These are phyloP conservation scores for Danio tinwini DNA, from an alignment of 2,797 vertebrate species.

Conservation along the genomic window DNA sequence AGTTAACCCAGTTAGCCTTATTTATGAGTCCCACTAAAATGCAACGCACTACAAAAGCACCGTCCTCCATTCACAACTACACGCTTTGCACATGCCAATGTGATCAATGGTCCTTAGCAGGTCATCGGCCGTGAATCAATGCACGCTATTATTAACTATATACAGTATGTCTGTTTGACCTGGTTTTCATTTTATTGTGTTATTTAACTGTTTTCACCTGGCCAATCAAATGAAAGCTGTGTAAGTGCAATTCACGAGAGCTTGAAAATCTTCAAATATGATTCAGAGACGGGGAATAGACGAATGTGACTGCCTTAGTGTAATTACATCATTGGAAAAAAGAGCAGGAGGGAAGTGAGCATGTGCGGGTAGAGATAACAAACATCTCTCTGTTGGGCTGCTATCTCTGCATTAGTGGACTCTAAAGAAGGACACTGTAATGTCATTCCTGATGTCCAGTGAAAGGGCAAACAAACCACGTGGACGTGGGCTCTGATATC, in stretches of 20 bases:
- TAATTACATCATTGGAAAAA: constrained; percentile 50
- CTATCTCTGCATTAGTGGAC: constrained; percentile 26
- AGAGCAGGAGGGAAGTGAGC: constrained; percentile 27
- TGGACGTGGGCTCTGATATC: not conserved
- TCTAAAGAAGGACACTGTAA: constrained; percentile 27
- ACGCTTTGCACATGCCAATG: constrained; percentile 8
- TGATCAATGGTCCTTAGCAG: constrained; percentile 49
- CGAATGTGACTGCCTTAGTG: constrained; percentile 14
- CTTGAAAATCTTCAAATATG: constrained; percentile 20
- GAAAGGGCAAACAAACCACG: constrained; percentile 4
- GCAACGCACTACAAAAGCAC: not conserved
- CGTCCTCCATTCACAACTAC: not conserved
- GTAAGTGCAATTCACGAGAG: not conserved
- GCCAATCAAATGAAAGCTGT: not conserved
- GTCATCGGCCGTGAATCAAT: constrained; percentile 24
- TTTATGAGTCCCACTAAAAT: constrained; percentile 40
- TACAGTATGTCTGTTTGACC: not conserved
- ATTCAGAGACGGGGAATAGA: constrained; percentile 32
- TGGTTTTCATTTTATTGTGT: constrained; percentile 4
- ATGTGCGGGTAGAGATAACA: constrained; percentile 49
- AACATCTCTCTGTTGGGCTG: constrained; percentile 23
- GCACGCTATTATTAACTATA: not conserved
- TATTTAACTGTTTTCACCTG: constrained; percentile 1
- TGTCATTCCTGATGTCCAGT: constrained; percentile 33
- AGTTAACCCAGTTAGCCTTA: constrained; percentile 28